Percentiles rank a stretch among this genome's conserved stretches.
phyloP scores from a whole-genome alignment of 2,797 vertebrate species.

The Acanthurus leucopareius region DNA sequence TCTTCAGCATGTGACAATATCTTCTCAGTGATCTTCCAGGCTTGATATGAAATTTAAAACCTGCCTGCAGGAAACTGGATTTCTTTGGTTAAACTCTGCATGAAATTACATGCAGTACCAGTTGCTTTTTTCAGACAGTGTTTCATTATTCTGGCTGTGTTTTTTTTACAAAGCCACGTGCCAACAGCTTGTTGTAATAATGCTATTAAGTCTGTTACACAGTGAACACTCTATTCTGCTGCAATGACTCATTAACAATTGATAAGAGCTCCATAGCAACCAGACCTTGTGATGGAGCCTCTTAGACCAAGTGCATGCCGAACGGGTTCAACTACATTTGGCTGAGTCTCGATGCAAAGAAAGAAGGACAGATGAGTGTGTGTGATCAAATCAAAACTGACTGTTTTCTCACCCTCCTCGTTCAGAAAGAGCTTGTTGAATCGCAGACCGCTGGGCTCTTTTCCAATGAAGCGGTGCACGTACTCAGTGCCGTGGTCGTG shows the following conservation, averaged over 20 bases:
- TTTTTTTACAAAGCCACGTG: background rate
- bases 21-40: no score
- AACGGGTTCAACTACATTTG: background rate
- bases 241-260: slow-evolving; percentile 60
- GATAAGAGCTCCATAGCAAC: slow-evolving; percentile 54
- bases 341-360: background rate
- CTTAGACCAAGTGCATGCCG: background rate
- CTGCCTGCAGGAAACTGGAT: background rate
- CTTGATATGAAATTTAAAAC: background rate
- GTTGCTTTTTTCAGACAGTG: background rate
- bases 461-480: slow-evolving; percentile 97
- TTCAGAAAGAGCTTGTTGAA: slow-evolving; percentile 99
- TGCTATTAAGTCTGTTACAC: slow-evolving; percentile 10
- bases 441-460: slow-evolving; percentile 96
- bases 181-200: no score
- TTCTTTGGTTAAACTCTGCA: background rate
- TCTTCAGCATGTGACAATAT: no score
- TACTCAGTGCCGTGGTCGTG: slow-evolving; percentile 98
- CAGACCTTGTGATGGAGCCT: slow-evolving; percentile 30
- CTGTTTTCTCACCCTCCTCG: slow-evolving; percentile 92
- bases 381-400: background rate
- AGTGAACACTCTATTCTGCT: slow-evolving; percentile 19
- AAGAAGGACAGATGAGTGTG: background rate
- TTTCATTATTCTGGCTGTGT: background rate
- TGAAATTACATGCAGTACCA: background rate